Evolutionary conservation across 2,113 vertebrate species (phyloP), one percentile per base, ranked within the genome.

Genomic region (Eira barbara): DNA sequence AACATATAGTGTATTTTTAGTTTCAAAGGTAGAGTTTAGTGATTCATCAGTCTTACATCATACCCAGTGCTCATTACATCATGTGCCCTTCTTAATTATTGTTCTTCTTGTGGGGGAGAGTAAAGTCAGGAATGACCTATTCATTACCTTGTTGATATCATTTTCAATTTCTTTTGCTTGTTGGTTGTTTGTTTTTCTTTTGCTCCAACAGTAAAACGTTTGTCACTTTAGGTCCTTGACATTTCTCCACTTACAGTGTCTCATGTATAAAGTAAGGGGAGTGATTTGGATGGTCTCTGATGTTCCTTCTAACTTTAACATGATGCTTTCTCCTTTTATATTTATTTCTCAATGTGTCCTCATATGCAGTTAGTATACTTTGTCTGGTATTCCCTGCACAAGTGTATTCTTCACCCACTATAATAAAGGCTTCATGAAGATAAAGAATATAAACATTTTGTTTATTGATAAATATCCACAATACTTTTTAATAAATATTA

Each of bases 371-470:
- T 29, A 59, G 78, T 3, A 4, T 27, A 52, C 5, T 39, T 7
- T 20, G 18, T 8, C 55, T 25, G 7, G 17, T 29, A 4, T 45
- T 49, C 17, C 21, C 3, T 31, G 2, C 0, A n/a, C 27, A n/a
- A 3, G 1, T 31, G 5, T 67, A 2, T 36, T 71, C 49, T 13
- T 21, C 25, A 49, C 3, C 39, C 13, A 10, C 47, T 82, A 6
- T 52, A 80, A 23, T 25, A 29, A 3, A 29, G 74, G 34, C 59
- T 65, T 20, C 39, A 55, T n/a, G 21, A 36, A 4, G 25, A 21
- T 0, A 47, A 7, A 45, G 29, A 71, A 69, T 4, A 74, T 45
- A 71, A 76, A 74, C 15, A 12, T 10, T 57, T 85, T 47, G 3
- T 69, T 88, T 85, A 57, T 21, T n/a, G 31, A 5, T n/a, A 91